Conservation (phyloP, 1,140 invertebrate species). For the Drosophila teissieri region DNA sequence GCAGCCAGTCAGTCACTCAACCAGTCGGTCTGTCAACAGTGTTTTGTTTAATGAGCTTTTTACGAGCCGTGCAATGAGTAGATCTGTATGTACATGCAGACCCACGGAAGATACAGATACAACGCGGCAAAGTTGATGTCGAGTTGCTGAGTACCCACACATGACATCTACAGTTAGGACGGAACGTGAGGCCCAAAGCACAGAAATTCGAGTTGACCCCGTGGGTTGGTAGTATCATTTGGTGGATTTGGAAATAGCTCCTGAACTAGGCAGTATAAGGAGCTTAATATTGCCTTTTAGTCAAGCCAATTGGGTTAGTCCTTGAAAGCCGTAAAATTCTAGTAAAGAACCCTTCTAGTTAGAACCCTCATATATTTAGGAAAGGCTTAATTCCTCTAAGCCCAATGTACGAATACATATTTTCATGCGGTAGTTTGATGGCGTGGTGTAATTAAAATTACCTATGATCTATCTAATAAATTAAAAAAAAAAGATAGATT, state of each 20-base stretch:
- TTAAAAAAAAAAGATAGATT: too few species aligned
- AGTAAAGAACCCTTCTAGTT: too few species aligned
- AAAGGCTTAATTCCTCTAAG: too few species aligned
- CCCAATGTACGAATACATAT: too few species aligned
- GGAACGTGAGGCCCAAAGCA: background rate
- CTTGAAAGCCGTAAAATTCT: too few species aligned
- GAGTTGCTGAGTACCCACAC: conserved; percentile 18
- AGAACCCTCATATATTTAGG: too few species aligned
- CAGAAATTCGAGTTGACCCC: background rate
- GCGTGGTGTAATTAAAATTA: background rate
- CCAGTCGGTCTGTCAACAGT: conserved; percentile 47
- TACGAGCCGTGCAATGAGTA: conserved; percentile 57
- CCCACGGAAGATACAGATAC: conserved; percentile 29
- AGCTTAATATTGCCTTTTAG: too few species aligned
- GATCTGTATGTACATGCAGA: conserved; percentile 18
- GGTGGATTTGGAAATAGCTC: too few species aligned
- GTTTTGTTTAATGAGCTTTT: conserved; percentile 78
- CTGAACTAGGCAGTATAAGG: too few species aligned
- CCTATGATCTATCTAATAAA: background rate
- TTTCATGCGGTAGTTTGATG: background rate
- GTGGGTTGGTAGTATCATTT: background rate
- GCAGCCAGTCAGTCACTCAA: conserved; percentile 29
- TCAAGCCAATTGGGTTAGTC: too few species aligned
- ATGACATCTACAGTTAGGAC: conserved; percentile 41
- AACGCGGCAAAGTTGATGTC: conserved; percentile 5